Conservation (phyloP, 1,140 invertebrate genomes). For the Cyrtorhinus lividipennis region DNA sequence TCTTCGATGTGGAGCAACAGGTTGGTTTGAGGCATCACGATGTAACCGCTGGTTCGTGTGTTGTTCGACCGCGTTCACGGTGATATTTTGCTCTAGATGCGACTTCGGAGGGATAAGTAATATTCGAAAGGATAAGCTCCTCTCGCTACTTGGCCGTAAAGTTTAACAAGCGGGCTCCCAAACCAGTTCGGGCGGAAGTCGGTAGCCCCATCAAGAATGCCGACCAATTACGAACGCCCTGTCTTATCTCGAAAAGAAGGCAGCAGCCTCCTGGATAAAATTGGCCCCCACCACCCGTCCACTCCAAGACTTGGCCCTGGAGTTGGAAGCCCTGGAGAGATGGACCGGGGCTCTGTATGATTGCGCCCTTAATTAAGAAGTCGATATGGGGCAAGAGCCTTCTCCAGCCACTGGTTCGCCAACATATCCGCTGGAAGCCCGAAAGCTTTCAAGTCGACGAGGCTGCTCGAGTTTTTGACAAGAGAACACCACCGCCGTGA, state of each 20-base stretch:
- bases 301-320: too few relatives aligned
- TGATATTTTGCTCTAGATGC: too few relatives aligned
- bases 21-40: too few relatives aligned
- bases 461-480: too few relatives aligned
- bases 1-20: too few relatives aligned
- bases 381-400: constrained; percentile 4
- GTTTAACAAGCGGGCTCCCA: constrained; percentile 6
- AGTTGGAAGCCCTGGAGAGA: neutral
- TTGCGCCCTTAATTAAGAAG: constrained; percentile 15
- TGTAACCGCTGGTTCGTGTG: too few relatives aligned
- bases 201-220: constrained; percentile 14
- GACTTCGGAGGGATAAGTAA: constrained; percentile 7
- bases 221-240: constrained; percentile 15
- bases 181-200: constrained; percentile 14
- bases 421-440: neutral
- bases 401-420: neutral
- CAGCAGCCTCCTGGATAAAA: constrained; percentile 3
- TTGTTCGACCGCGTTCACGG: too few relatives aligned
- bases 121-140: constrained; percentile 8
- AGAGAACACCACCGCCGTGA: too few relatives aligned
- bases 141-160: neutral
- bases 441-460: too few relatives aligned
- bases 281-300: too few relatives aligned
- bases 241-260: constrained; percentile 11
- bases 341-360: neutral